Conservation (phyloP, 2,888 invertebrate species). For the Trilocha varians region DNA sequence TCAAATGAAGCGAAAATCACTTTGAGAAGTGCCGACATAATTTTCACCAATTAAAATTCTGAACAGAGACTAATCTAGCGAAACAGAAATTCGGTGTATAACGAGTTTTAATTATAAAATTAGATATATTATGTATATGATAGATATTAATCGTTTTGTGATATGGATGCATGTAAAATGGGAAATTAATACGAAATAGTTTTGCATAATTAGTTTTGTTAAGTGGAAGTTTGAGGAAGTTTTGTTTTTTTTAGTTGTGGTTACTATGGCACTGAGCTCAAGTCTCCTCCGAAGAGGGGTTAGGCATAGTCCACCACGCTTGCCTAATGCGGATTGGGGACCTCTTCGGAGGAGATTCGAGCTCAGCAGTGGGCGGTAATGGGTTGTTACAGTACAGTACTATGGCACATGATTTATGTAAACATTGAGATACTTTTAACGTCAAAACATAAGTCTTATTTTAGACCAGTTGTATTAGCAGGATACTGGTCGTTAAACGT, state of each 20-base stretch:
- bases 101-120: conserved; percentile 28
- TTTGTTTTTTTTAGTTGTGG: neutral
- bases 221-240: conserved; percentile 2
- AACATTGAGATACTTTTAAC: too few relatives aligned
- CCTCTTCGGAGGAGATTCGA: too few relatives aligned
- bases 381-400: too few relatives aligned
- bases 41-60: conserved; percentile 11
- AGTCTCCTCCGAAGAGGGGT: too few relatives aligned
- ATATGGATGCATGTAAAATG: conserved; percentile 20
- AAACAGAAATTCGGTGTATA: conserved; percentile 20
- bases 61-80: conserved; percentile 14
- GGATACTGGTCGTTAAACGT: too few relatives aligned
- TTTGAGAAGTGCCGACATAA: conserved; percentile 6
- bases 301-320: too few relatives aligned
- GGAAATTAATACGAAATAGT: conserved; percentile 14
- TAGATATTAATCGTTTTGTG: conserved; percentile 28
- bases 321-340: too few relatives aligned
- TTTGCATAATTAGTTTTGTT: conserved; percentile 18
- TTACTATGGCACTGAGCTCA: too few relatives aligned
- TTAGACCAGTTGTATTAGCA: too few relatives aligned
- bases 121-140: conserved; percentile 19
- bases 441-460: too few relatives aligned
- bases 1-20: conserved; percentile 8
- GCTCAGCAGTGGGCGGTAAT: too few relatives aligned
- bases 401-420: too few relatives aligned